phyloP scores from a whole-genome alignment of 2,888 invertebrate genomes.

The Drosophila cracens region DNA sequence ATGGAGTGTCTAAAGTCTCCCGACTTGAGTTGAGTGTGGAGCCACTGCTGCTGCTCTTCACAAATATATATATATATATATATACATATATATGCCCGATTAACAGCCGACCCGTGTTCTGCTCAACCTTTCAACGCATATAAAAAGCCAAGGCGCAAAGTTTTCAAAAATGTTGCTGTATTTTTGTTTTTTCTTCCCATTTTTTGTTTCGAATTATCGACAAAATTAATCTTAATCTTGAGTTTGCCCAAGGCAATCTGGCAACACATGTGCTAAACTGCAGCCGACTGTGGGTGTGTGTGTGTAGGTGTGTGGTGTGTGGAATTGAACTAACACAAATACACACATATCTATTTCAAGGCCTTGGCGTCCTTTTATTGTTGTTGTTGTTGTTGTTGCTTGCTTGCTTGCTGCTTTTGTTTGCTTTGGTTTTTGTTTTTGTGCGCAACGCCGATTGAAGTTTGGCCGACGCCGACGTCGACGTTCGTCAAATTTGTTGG shows the following conservation, averaged over 20 bases:
- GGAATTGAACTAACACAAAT: slow-evolving; percentile 20
- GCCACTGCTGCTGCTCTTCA: slow-evolving; percentile 8
- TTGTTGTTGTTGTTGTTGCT: slow-evolving; percentile 51
- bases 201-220: slow-evolving; percentile 62
- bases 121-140: slow-evolving; percentile 73
- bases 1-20: slow-evolving; percentile 43
- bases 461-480: slow-evolving; percentile 79
- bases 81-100: slow-evolving; percentile 16
- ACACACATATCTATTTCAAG: slow-evolving; percentile 61
- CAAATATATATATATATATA: slow-evolving; percentile 1
- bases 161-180: slow-evolving; percentile 50
- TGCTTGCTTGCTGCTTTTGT: slow-evolving; percentile 39
- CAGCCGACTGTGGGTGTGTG: slow-evolving; percentile 21
- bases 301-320: slow-evolving; percentile 23
- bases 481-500: slow-evolving; percentile 78
- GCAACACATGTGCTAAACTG: slow-evolving; percentile 74
- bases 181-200: slow-evolving; percentile 28
- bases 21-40: slow-evolving; percentile 57
- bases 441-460: slow-evolving; percentile 75
- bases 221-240: slow-evolving; percentile 77
- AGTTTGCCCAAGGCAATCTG: slow-evolving; percentile 61
- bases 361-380: slow-evolving; percentile 68
- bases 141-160: slow-evolving; percentile 45
- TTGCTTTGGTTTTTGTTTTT: slow-evolving; percentile 58
- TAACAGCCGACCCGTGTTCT: slow-evolving; percentile 44